phyloP scores from a whole-genome alignment of 2,888 invertebrate species.

The Blastobasis lacticolella region DNA sequence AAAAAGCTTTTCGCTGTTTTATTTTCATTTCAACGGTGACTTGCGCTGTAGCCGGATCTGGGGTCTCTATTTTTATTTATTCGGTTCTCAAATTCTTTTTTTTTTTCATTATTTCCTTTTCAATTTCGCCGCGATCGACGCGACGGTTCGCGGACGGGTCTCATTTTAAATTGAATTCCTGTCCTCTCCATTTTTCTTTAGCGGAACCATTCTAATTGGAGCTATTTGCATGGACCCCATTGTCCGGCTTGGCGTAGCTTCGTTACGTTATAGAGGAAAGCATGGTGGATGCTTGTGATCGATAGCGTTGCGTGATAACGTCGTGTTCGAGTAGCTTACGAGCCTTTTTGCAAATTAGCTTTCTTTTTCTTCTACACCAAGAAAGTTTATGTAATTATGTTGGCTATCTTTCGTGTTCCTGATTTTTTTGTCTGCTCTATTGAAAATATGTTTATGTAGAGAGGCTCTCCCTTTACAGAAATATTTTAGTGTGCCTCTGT shows the following conservation, averaged over 20 bases:
- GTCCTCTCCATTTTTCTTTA: constrained; percentile 18
- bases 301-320: constrained; percentile 53
- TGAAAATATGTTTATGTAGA: no score
- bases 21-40: constrained; percentile 73
- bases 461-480: no score
- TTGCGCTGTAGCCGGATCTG: constrained; percentile 72
- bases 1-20: constrained; percentile 68
- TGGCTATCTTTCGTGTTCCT: no score
- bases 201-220: constrained; percentile 65
- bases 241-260: constrained; percentile 34
- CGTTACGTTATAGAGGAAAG: constrained; percentile 37
- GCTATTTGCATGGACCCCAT: constrained; percentile 58
- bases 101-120: constrained; percentile 57
- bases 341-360: constrained; percentile 58
- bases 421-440: no score
- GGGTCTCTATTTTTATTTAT: constrained; percentile 74
- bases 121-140: constrained; percentile 68
- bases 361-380: constrained; percentile 20
- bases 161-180: constrained; percentile 38
- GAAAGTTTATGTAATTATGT: constrained; percentile 1
- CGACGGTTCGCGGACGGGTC: constrained; percentile 67
- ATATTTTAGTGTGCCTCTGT: no score
- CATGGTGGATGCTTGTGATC: constrained; percentile 32
- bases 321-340: constrained; percentile 41
- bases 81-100: constrained; percentile 49